These are phyloP conservation scores for Lithobates sylvaticus DNA, from an alignment of 2,797 vertebrate genomes.

Conservation along the genomic window DNA sequence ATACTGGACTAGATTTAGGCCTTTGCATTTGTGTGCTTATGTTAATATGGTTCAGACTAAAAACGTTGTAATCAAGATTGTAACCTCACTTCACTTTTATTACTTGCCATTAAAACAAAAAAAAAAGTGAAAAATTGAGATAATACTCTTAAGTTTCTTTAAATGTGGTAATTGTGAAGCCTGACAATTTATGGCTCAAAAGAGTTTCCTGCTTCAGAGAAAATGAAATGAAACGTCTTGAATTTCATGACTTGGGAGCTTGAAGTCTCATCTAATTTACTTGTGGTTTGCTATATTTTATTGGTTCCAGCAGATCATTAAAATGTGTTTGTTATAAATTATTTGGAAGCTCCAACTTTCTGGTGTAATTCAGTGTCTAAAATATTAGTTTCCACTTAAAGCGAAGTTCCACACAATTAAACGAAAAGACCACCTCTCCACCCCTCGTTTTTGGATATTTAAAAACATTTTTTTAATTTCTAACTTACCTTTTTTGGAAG, in stretches of 20 bases:
- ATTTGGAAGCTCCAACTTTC: background rate
- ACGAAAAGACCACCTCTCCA: too few species aligned
- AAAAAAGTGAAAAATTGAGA: background rate
- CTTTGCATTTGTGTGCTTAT: too few species aligned
- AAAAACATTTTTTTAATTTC: too few species aligned
- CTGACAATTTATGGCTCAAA: conserved; percentile 37
- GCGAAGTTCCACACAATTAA: too few species aligned
- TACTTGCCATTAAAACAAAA: too few species aligned
- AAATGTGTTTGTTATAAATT: conserved; percentile 39
- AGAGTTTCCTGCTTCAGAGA: conserved; percentile 1
- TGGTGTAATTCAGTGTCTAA: conserved; percentile 8
- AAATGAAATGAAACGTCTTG: conserved; percentile 40
- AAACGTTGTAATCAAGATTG: too few species aligned
- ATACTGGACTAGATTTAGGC: too few species aligned
- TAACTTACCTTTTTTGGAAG: too few species aligned
- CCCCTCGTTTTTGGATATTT: too few species aligned
- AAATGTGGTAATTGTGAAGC: conserved; percentile 27
- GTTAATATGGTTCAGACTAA: too few species aligned
- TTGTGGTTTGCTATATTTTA: conserved; percentile 33
- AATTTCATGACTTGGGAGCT: conserved; percentile 35
- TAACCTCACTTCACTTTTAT: too few species aligned
- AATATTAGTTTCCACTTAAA: conserved; percentile 13
- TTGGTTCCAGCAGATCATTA: conserved; percentile 30
- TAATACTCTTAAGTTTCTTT: background rate
- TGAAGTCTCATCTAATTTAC: conserved; percentile 13